These are phyloP conservation scores for Caenorhabditis elegans DNA, from an alignment of 1,140 invertebrate genomes.

Conservation along the genomic window DNA sequence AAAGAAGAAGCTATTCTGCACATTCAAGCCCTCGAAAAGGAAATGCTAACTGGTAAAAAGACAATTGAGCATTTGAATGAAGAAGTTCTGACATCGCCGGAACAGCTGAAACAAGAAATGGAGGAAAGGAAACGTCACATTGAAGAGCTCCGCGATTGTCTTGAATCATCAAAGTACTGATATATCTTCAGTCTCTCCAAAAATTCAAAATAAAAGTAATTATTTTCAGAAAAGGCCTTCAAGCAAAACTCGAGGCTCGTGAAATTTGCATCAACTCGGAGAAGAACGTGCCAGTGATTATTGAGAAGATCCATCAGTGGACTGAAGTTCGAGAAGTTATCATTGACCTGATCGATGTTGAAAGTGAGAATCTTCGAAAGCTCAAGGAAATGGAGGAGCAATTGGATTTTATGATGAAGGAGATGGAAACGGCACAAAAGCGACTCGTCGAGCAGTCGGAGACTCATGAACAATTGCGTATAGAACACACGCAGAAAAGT, in stretches of 20 bases:
- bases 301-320: neutral
- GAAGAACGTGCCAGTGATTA: neutral
- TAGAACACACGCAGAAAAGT: neutral
- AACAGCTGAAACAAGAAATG: constrained; percentile 20
- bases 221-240: neutral
- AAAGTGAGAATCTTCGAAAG: neutral
- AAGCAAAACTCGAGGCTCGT: neutral
- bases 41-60: neutral
- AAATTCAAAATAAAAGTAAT: no score
- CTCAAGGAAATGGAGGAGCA: neutral
- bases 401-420: neutral
- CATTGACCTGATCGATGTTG: neutral
- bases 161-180: neutral
- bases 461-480: neutral
- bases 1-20: neutral
- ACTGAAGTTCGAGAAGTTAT: neutral
- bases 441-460: neutral
- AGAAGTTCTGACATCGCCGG: neutral
- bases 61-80: neutral
- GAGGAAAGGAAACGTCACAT: neutral
- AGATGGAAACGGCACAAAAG: neutral
- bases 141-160: neutral
- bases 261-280: neutral
- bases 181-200: no score
- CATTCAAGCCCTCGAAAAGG: neutral